Evolutionary conservation across 2,113 vertebrate genomes (phyloP).

Genomic region (Oryzias melastigma): DNA sequence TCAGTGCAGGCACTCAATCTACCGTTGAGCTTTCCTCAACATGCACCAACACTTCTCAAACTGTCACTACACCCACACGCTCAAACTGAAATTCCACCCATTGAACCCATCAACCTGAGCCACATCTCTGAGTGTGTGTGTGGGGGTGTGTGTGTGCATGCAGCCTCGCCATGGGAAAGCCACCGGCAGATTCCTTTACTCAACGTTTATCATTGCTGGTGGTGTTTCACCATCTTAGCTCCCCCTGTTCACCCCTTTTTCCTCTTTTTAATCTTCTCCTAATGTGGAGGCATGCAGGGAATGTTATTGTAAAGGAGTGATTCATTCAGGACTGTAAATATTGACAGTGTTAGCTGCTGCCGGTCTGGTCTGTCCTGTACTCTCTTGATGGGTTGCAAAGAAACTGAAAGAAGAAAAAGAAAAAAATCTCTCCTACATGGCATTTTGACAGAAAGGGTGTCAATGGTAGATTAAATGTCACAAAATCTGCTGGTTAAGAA

Average conservation of each 20-base stretch:
- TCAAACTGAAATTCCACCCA: constrained; percentile 55
- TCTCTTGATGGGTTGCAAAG: constrained; percentile 11
- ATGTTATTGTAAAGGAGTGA: constrained; percentile 77
- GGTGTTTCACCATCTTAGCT: constrained; percentile 49
- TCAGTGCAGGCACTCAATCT: constrained; percentile 37
- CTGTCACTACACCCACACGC: constrained; percentile 63
- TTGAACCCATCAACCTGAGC: constrained; percentile 42
- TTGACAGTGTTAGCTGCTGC: constrained; percentile 65
- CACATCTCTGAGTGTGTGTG: constrained; percentile 5
- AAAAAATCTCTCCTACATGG: constrained; percentile 18
- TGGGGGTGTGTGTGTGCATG: constrained; percentile 11
- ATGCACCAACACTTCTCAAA: constrained; percentile 64
- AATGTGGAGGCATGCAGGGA: constrained; percentile 64
- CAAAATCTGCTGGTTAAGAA: constrained; percentile 11
- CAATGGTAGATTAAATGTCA: background rate
- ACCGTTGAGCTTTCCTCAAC: constrained; percentile 33
- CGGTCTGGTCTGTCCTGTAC: constrained; percentile 28
- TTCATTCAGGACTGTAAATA: constrained; percentile 77
- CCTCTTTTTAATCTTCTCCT: constrained; percentile 40
- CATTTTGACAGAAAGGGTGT: constrained; percentile 32
- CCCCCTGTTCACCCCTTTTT: constrained; percentile 10
- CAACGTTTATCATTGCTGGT: constrained; percentile 38
- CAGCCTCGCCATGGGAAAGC: constrained; percentile 65
- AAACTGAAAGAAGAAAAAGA: constrained; percentile 23
- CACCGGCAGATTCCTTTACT: constrained; percentile 48